Base-by-base conservation (phyloP, 2,888 invertebrate genomes). In the Operophtera brumata region DNA sequence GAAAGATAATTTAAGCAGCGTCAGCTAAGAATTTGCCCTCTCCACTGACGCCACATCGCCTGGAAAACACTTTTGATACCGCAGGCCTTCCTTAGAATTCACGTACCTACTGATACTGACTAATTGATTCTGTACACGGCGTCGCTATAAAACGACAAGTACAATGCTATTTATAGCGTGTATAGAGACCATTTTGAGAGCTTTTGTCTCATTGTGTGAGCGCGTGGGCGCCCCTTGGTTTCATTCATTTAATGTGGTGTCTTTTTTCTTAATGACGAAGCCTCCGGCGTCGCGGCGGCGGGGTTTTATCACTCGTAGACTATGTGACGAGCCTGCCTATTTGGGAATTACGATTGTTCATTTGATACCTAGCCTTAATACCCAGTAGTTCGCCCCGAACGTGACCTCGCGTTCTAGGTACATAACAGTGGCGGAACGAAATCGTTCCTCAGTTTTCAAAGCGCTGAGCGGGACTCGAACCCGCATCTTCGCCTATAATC, bases 211-310 rank as follows among this genome's bases (percentile, higher is more conserved):
- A 78, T 82, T 81, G 82, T 78, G 65, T 71, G 40, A 59, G 53
- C 55, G 83, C 79, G 87, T 87, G 82, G 87, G 88, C 77, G 87
- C 74, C 83, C 83, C 84, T 79, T 76, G 66, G 70, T 71, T 77
- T 80, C 82, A 84, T 86, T 84, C 82, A 86, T 78, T 80, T 77
- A 75, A 76, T 75, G 71, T 68, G 71, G 65, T 69, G 74, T 78
- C 74, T 80, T 78, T 82, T 82, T 83, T 82, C 79, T 76, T 82
- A 79, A 82, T 77, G 78, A 76, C 72, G 69, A 71, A 81, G 80
- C 75, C 77, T 78, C 68, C 62, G 80, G 78, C 80, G 76, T 67
- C 72, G 59, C 57, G 59, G 69, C 70, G 80, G 71, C 75, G 67
- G 67, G 66, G 46, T 62, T 66, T 67, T 71, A 70, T 72, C 73